A percentile compares a stretch with the other conserved stretches of the same genome.
Conservation (phyloP, 2,797 vertebrate genomes). For the Leucoraja ocellata region DNA sequence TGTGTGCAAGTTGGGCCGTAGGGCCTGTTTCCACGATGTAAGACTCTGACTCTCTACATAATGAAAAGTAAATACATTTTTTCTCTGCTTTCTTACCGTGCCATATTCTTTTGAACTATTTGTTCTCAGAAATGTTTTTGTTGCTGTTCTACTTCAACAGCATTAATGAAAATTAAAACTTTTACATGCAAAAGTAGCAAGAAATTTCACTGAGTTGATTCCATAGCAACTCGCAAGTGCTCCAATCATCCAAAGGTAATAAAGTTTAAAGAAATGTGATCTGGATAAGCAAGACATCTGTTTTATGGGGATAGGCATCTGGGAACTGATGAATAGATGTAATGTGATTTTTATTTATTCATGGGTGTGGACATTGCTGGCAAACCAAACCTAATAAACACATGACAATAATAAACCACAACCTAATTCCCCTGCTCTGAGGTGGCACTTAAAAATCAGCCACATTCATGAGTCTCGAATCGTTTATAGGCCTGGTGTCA, state of each 20-base stretch:
- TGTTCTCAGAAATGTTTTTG: not conserved
- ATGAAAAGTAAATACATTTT: not conserved
- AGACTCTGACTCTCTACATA: not conserved
- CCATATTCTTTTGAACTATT: not conserved
- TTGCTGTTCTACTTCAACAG: not conserved
- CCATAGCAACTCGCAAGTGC: not conserved
- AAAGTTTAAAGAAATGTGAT: not conserved
- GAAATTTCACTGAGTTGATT: not conserved
- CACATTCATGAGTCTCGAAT: too few relatives aligned
- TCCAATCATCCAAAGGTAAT: not conserved
- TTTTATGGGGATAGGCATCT: not conserved
- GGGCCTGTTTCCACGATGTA: too few relatives aligned
- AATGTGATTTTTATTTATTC: not conserved
- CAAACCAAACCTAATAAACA: too few relatives aligned
- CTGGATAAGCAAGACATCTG: not conserved
- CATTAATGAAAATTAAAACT: not conserved
- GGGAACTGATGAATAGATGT: not conserved
- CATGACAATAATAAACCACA: too few relatives aligned
- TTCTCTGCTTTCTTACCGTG: not conserved
- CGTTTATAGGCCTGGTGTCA: too few relatives aligned
- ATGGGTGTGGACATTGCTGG: too few relatives aligned
- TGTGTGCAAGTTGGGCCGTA: too few relatives aligned
- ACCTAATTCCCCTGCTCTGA: too few relatives aligned
- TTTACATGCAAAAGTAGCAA: not conserved
- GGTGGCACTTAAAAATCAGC: too few relatives aligned